phyloP scores from a whole-genome alignment of 1,140 invertebrate genomes.

The Calephelis virginiensis region DNA sequence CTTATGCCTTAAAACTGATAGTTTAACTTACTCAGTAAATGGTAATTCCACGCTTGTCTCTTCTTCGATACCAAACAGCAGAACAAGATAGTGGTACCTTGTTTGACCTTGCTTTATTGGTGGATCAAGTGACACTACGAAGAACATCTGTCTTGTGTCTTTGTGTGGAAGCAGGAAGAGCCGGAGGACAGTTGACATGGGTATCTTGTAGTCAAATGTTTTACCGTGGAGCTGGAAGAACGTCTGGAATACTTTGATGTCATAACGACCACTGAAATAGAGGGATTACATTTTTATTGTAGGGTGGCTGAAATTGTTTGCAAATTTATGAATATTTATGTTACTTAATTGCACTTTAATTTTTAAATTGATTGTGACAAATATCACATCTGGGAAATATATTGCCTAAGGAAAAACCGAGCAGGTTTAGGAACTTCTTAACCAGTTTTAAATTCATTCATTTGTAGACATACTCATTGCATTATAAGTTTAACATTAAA shows the following conservation, averaged over 20 bases:
- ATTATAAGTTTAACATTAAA: background rate
- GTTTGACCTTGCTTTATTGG: conserved; percentile 99
- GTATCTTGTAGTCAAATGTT: conserved; percentile 99
- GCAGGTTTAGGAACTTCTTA: too few species aligned
- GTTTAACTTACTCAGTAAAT: conserved; percentile 88
- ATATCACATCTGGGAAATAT: too few species aligned
- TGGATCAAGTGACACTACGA: conserved; percentile 98
- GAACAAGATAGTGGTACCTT: conserved; percentile 95
- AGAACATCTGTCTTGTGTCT: conserved; percentile 98
- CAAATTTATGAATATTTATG: background rate
- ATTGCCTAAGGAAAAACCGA: too few species aligned
- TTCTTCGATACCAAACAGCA: conserved; percentile 96
- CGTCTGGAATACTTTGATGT: conserved; percentile 98
- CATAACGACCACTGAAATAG: conserved; percentile 95
- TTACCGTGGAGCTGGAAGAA: conserved; percentile 99
- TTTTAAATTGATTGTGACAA: too few species aligned
- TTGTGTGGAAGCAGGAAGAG: conserved; percentile 98
- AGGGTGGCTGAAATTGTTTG: background rate
- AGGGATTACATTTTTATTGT: conserved; percentile 23
- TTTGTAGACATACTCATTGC: too few species aligned
- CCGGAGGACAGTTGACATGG: conserved; percentile 95
- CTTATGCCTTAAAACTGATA: too few species aligned
- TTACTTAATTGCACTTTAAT: too few species aligned
- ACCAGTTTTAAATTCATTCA: too few species aligned
- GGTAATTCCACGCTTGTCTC: conserved; percentile 96